These are phyloP conservation scores for Bubo bubo DNA, from an alignment of 2,113 vertebrate genomes.

Conservation along the genomic window DNA sequence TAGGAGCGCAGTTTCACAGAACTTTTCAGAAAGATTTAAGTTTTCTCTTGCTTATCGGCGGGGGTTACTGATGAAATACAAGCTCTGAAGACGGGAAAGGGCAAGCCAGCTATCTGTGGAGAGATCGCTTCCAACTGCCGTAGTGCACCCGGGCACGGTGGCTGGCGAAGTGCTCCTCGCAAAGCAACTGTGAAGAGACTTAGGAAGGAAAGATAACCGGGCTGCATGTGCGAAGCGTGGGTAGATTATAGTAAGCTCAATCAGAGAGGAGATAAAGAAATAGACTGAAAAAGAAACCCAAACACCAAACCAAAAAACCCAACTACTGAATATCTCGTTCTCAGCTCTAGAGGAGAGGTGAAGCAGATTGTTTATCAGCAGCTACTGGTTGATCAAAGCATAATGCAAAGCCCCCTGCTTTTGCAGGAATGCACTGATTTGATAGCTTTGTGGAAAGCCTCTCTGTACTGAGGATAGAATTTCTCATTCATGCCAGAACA, in stretches of 20 bases:
- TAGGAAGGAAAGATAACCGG: not conserved
- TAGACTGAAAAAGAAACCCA: not conserved
- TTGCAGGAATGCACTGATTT: not conserved
- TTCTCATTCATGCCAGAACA: not conserved
- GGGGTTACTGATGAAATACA: fast-evolving
- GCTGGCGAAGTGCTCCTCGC: fast-evolving
- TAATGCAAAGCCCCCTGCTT: not conserved
- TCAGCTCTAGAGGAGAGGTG: not conserved
- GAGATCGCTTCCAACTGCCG: fast-evolving
- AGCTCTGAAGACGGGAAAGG: not conserved
- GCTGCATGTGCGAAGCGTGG: fast-evolving
- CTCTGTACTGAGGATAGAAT: fast-evolving
- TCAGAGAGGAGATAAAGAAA: not conserved
- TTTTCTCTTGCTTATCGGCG: fast-evolving
- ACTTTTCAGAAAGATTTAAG: fast-evolving
- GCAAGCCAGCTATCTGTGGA: fast-evolving
- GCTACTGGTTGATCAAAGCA: not conserved
- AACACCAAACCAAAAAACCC: no score
- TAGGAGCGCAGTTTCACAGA: fast-evolving
- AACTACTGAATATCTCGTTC: not conserved
- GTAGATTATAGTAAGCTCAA: not conserved
- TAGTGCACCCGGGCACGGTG: fast-evolving
- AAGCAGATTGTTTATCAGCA: not conserved
- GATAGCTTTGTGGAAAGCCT: not conserved
- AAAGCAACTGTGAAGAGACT: not conserved